Evolutionary conservation across 1,140 invertebrate species (phyloP).

Genomic region (Drosophila subpulchrella): DNA sequence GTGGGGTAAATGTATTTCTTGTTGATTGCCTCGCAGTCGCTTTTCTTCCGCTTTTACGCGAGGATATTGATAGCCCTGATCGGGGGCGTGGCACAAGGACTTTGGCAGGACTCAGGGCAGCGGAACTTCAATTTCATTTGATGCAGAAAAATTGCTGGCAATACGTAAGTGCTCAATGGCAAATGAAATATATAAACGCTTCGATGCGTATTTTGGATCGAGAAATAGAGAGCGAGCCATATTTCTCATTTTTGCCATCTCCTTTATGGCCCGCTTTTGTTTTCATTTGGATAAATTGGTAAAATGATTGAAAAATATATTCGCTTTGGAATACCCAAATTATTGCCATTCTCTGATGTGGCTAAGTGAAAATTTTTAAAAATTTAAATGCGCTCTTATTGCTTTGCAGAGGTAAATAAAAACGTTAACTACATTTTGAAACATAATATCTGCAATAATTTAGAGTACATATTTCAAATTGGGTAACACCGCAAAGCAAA

Average conservation of each 20-base stretch:
- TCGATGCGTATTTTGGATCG: constrained; percentile 52
- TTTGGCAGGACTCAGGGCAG: constrained; percentile 19
- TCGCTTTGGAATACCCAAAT: constrained; percentile 14
- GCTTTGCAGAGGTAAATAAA: too few species aligned
- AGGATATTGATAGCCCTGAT: constrained; percentile 69
- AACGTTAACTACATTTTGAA: neutral
- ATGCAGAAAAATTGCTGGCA: constrained; percentile 81
- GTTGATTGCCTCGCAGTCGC: constrained; percentile 65
- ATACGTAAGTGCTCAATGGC: constrained; percentile 77
- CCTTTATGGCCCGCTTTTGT: constrained; percentile 23
- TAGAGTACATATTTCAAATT: neutral
- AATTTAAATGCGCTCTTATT: neutral
- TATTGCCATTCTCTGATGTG: neutral
- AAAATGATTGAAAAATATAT: constrained; percentile 37
- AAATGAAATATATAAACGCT: constrained; percentile 82
- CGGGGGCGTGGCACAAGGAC: constrained; percentile 7
- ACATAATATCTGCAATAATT: too few species aligned
- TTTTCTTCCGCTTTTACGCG: constrained; percentile 33
- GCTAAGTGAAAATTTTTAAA: neutral
- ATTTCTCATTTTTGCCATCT: constrained; percentile 24
- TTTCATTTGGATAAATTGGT: constrained; percentile 24
- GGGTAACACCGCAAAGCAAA: constrained; percentile 11
- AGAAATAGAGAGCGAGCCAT: constrained; percentile 14
- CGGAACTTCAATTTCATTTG: constrained; percentile 79
- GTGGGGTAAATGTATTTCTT: constrained; percentile 74